phyloP scores from a whole-genome alignment of 2,113 vertebrate genomes.

The Corynorhinus townsendii region DNA sequence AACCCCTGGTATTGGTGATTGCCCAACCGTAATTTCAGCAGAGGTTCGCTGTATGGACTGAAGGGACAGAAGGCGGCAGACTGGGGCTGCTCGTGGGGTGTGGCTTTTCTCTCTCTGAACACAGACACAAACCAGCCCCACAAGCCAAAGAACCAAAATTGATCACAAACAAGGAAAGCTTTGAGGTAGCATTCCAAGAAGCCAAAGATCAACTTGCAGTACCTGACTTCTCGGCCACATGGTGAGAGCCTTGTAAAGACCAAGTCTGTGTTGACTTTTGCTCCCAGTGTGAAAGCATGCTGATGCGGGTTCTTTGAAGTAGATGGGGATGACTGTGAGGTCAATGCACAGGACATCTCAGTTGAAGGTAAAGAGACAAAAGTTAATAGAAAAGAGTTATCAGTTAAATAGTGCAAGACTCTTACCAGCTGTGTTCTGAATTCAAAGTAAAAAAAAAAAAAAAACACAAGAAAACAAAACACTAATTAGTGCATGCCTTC shows the following conservation, averaged over 20 bases:
- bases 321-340: background rate
- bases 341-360: background rate
- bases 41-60: background rate
- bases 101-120: background rate
- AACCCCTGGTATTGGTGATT: background rate
- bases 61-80: too few relatives aligned
- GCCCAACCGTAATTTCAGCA: background rate
- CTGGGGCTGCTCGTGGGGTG: fast-evolving
- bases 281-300: background rate
- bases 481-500: background rate
- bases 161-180: background rate
- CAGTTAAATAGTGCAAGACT: too few relatives aligned
- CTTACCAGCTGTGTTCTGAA: too few relatives aligned
- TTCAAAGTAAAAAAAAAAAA: too few relatives aligned
- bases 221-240: background rate
- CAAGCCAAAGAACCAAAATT: background rate
- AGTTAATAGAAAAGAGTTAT: background rate
- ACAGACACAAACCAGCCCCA: background rate
- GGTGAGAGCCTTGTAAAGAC: background rate
- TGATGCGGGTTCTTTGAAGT: background rate
- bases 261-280: background rate
- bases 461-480: too few relatives aligned
- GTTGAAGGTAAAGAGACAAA: background rate
- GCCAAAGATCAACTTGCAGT: background rate
- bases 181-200: background rate